Evolutionary conservation across 2,888 invertebrate genomes (phyloP), one percentile per base, ranked within the genome.

Genomic region (Palloptera scutellata): DNA sequence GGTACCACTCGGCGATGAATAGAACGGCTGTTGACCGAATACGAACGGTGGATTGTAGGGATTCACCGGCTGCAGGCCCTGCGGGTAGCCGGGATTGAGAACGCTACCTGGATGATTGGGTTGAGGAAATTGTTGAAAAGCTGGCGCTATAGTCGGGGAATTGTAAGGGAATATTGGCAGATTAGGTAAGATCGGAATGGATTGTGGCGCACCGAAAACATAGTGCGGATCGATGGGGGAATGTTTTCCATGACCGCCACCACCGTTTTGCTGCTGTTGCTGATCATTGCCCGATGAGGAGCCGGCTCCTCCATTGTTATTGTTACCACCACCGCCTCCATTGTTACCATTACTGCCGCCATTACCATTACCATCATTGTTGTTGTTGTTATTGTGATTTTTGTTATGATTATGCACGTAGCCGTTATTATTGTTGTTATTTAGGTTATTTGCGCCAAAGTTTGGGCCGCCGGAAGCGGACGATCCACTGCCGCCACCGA

Each of bases 111-210:
- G 85, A 81, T 84, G 82, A 73, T 83, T 83, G 67, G 85, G 83
- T 81, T 85, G 85, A 30, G 84, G 85, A 76, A 83, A 84, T 75
- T 84, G 85, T 78, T 83, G 84, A 81, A 83, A 84, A 72, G 81
- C 77, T 66, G 84, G 83, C 71, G 83, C 79, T 77, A 73, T 70
- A 71, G 84, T 84, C 66, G 83, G 83, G 70, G 81, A 82, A 68
- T 82, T 82, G 73, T 80, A 82, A 63, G 85, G 84, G 72, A 83
- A 84, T 69, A 84, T 84, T 71, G 85, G 85, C 76, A 84, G 74
- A 72, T 83, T 81, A 48, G 83, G 83, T 72, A 83, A 78, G 52
- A 84, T 75, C 66, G 82, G 83, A 75, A 82, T 80, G 64, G 80
- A 80, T 64, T 83, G 79, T 68, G 84, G 83, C 51, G 84, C 81